Evolutionary conservation across 37 sponge, comb jelly and placozoan genomes (phyloP).

Genomic region (Ephydatia muelleri): DNA sequence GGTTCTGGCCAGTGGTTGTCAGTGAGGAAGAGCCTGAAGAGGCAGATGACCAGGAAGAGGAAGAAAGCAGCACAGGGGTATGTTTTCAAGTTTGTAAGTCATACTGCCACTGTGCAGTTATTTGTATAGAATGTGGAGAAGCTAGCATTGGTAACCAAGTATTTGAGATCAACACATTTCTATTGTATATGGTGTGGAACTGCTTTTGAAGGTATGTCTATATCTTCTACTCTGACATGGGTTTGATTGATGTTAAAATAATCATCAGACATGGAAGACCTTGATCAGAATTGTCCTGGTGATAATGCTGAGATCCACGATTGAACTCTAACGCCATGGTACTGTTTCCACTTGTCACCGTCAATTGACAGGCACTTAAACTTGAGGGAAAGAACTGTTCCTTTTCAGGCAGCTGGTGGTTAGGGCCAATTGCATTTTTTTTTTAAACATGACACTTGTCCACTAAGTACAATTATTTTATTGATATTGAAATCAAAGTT

Average conservation of each 20-base stretch:
- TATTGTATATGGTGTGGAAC: slow-evolving; percentile 90
- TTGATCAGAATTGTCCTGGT: slow-evolving; percentile 44
- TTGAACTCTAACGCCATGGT: not conserved
- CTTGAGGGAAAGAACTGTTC: too few relatives aligned
- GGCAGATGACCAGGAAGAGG: slow-evolving; percentile 36
- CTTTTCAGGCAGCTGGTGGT: too few relatives aligned
- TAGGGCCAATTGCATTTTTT: not conserved
- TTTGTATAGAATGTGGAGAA: slow-evolving; percentile 20
- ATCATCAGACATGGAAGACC: slow-evolving; percentile 22
- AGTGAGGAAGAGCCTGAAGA: slow-evolving; percentile 26
- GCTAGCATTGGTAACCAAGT: slow-evolving; percentile 37
- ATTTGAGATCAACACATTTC: slow-evolving; percentile 55
- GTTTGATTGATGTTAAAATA: not conserved
- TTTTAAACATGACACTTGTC: not conserved
- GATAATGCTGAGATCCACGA: slow-evolving; percentile 39
- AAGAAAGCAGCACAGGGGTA: not conserved
- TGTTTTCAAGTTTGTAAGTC: not conserved
- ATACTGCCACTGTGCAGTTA: not conserved
- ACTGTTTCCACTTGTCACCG: too few relatives aligned
- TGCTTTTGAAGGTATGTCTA: slow-evolving; percentile 48
- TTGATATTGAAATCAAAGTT: not conserved
- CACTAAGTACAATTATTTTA: not conserved
- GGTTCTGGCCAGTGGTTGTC: slow-evolving; percentile 47
- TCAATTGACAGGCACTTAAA: too few relatives aligned
- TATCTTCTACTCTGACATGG: not conserved